These are phyloP conservation scores for Polyommatus icarus DNA, from an alignment of 2,888 invertebrate genomes.

Conservation along the genomic window DNA sequence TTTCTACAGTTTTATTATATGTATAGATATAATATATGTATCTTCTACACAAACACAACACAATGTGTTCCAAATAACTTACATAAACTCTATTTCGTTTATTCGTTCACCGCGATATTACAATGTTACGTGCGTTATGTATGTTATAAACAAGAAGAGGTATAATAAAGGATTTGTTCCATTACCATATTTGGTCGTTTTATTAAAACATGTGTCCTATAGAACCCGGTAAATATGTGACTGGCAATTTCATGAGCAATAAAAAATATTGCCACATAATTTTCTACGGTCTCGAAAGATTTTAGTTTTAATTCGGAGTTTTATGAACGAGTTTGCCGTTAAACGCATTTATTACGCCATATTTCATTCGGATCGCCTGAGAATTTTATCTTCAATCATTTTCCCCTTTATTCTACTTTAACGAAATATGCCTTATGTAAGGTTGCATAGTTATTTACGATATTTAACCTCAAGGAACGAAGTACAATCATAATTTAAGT, in stretches of 20 bases:
- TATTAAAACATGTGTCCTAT: slow-evolving; percentile 8
- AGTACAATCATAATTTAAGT: no score
- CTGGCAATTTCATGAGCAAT: neutral
- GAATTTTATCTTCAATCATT: slow-evolving; percentile 10
- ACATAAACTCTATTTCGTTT: neutral
- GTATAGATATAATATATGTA: no score
- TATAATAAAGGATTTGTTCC: slow-evolving; percentile 5
- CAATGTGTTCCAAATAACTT: neutral
- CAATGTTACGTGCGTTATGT: neutral
- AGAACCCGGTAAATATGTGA: neutral
- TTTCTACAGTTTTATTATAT: no score
- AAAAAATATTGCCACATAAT: slow-evolving; percentile 24
- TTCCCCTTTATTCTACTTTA: neutral
- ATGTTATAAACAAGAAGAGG: slow-evolving; percentile 1
- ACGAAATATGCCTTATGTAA: no score
- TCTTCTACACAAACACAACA: no score
- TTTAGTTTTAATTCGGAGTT: slow-evolving; percentile 24
- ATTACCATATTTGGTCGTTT: neutral
- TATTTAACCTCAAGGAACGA: no score
- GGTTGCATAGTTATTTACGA: no score
- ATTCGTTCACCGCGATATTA: neutral
- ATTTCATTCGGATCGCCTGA: slow-evolving; percentile 10
- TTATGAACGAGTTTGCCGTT: slow-evolving; percentile 13
- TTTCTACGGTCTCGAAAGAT: slow-evolving; percentile 17
- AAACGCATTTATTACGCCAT: slow-evolving; percentile 16